Conservation (phyloP, 2,888 invertebrate species). For the Eustalomyia histrio region DNA sequence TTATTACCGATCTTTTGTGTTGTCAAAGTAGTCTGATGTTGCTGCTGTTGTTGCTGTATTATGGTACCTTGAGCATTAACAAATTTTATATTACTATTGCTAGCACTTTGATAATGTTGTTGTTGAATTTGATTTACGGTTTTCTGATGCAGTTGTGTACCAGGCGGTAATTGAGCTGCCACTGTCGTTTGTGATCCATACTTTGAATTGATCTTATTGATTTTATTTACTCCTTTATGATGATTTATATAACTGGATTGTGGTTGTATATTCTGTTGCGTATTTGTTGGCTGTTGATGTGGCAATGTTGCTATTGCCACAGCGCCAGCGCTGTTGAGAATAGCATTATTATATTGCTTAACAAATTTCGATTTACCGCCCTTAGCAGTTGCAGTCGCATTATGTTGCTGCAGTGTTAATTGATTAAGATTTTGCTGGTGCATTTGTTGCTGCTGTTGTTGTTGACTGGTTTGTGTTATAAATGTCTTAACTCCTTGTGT, state of each 20-base stretch:
- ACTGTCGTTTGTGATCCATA: constrained; percentile 68
- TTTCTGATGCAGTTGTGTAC: constrained; percentile 76
- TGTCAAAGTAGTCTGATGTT: constrained; percentile 55
- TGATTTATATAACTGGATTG: constrained; percentile 70
- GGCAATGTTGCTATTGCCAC: constrained; percentile 71
- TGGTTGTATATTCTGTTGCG: constrained; percentile 66
- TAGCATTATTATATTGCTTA: constrained; percentile 75
- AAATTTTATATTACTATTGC: constrained; percentile 76
- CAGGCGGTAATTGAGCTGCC: constrained; percentile 73
- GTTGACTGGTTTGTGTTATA: constrained; percentile 70
- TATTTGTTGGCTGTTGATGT: constrained; percentile 68
- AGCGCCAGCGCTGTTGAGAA: constrained; percentile 69
- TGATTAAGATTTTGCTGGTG: constrained; percentile 69
- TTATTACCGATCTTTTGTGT: constrained; percentile 59
- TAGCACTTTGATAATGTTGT: constrained; percentile 53
- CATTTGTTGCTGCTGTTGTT: constrained; percentile 71
- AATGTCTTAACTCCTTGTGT: constrained; percentile 69
- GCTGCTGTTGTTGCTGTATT: constrained; percentile 75
- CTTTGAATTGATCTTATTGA: constrained; percentile 71
- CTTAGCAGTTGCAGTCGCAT: constrained; percentile 34
- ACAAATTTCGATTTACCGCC: constrained; percentile 74
- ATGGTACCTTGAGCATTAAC: constrained; percentile 79
- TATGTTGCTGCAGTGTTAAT: constrained; percentile 61
- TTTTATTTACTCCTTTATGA: constrained; percentile 69
- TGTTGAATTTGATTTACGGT: constrained; percentile 60